A percentile compares a stretch with the other conserved stretches of the same genome.
phyloP scores from a whole-genome alignment of 2,888 invertebrate genomes.

The Monoplex corrugatus region DNA sequence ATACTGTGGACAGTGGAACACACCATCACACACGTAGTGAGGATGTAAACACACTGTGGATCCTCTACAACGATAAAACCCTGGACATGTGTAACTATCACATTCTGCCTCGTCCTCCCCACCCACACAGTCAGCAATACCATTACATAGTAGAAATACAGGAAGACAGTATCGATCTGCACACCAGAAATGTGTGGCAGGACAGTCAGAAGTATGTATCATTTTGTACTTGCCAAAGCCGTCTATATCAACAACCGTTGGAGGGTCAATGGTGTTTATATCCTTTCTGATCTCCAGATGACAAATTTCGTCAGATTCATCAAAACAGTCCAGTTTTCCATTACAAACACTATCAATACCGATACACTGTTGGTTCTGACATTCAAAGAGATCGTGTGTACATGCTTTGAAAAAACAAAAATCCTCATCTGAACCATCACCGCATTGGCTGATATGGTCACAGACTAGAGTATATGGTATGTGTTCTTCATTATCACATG shows the following conservation, averaged over 20 bases:
- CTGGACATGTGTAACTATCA: background rate
- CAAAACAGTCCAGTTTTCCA: background rate
- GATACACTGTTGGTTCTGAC: conserved; percentile 2
- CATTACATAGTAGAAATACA: conserved; percentile 19
- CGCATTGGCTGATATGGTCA: background rate
- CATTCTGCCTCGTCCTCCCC: background rate
- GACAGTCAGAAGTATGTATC: background rate
- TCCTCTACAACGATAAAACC: conserved; percentile 13
- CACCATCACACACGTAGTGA: background rate
- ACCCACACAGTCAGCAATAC: background rate
- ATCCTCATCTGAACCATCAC: background rate
- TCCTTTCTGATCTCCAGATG: background rate
- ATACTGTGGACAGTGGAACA: conserved; percentile 14
- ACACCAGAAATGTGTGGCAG: conserved; percentile 20
- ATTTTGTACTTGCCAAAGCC: background rate
- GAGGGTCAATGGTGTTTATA: background rate
- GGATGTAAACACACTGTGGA: conserved; percentile 19
- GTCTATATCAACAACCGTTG: background rate
- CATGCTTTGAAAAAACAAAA: background rate
- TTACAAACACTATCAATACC: background rate
- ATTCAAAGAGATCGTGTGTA: background rate
- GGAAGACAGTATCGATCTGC: background rate
- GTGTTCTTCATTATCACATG: background rate
- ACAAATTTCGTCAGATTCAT: conserved; percentile 25
- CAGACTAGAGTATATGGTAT: conserved; percentile 17